A percentile compares a stretch with the other conserved stretches of the same genome.
Conservation (phyloP, 2,888 invertebrate genomes). For the Selenia dentaria region DNA sequence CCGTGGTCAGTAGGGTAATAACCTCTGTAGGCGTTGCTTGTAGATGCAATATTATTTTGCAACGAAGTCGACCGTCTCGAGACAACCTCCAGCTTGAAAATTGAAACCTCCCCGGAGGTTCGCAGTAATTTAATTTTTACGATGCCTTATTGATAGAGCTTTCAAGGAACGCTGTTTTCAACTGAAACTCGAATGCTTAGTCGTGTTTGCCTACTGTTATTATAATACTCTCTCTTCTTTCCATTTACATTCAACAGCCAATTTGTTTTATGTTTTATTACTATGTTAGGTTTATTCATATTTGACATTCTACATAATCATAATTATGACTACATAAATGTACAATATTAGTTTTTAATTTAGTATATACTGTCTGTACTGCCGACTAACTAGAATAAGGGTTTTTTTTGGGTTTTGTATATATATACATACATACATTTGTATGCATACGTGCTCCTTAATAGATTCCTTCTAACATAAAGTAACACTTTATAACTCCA, state of each 20-base stretch:
- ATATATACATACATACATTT: no score
- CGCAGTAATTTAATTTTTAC: slow-evolving; percentile 77
- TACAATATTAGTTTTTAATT: no score
- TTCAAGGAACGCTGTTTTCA: slow-evolving; percentile 59
- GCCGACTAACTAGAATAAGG: no score
- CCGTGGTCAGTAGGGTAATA: background rate
- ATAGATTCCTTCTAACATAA: no score
- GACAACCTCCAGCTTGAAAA: slow-evolving; percentile 63
- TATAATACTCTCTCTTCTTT: slow-evolving; percentile 17
- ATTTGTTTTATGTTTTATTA: no score
- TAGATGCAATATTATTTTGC: slow-evolving; percentile 63
- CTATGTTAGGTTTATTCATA: no score
- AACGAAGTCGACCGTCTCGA: slow-evolving; percentile 55
- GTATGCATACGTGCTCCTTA: no score
- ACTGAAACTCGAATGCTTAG: slow-evolving; percentile 55
- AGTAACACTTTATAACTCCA: no score
- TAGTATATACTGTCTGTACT: no score
- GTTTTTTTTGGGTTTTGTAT: no score
- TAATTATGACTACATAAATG: no score
- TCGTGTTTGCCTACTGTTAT: slow-evolving; percentile 32
- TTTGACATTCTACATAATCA: no score
- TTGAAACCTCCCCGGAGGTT: slow-evolving; percentile 69
- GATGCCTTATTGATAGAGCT: slow-evolving; percentile 68
- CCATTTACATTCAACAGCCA: slow-evolving; percentile 3
- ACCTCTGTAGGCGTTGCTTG: slow-evolving; percentile 30